Percentiles rank a stretch among this genome's conserved stretches.
Evolutionary conservation across 2,113 vertebrate species (phyloP).

Genomic region (Natator depressus): DNA sequence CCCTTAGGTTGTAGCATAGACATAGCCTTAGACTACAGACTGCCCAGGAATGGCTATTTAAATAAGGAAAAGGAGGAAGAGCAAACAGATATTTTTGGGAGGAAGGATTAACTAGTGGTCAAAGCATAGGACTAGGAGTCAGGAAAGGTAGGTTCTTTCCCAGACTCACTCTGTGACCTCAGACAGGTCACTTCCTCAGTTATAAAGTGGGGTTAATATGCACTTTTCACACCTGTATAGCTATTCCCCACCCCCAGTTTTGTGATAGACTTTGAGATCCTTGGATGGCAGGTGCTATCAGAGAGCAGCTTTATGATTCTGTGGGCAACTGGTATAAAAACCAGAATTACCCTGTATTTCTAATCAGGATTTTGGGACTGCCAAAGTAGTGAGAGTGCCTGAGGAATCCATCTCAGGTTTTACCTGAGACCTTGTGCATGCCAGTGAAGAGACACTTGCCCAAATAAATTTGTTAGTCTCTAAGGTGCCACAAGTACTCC

Average conservation of each 20-base stretch:
- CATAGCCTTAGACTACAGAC: neutral
- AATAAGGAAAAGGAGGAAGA: neutral
- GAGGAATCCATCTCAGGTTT: slow-evolving; percentile 9
- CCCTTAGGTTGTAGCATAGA: too few species aligned
- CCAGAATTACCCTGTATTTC: slow-evolving; percentile 40
- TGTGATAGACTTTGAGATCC: slow-evolving; percentile 14
- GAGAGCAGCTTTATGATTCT: slow-evolving; percentile 32
- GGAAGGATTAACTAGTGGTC: neutral
- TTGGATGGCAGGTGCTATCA: slow-evolving; percentile 44
- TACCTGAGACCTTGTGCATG: neutral
- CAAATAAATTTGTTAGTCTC: too few species aligned
- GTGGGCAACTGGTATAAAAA: slow-evolving; percentile 13
- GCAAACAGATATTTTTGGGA: neutral
- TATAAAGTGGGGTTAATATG: too few species aligned
- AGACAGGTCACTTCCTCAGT: too few species aligned
- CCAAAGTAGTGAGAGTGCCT: neutral
- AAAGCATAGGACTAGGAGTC: neutral
- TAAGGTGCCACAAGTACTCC: too few species aligned
- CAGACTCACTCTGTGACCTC: neutral
- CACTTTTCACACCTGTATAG: slow-evolving; percentile 23
- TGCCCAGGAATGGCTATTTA: neutral
- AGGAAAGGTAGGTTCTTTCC: slow-evolving; percentile 5
- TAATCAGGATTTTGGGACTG: slow-evolving; percentile 27
- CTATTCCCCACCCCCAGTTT: neutral
- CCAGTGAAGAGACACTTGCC: neutral